Conservation (phyloP, 2,113 vertebrate genomes). For the Aphelocoma coerulescens region DNA sequence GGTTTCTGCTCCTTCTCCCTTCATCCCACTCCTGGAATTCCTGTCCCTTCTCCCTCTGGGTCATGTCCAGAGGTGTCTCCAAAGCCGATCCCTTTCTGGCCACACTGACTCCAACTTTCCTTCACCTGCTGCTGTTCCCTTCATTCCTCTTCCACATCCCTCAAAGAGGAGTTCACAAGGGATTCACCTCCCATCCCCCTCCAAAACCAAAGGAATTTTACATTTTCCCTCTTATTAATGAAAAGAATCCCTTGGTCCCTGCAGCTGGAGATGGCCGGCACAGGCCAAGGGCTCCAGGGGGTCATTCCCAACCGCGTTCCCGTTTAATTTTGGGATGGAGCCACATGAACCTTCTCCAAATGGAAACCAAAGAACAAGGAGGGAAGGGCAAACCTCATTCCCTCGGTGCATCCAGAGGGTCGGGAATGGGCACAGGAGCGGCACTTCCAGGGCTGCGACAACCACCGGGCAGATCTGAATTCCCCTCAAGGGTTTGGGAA, state of each 20-base stretch:
- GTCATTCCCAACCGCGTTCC: background rate
- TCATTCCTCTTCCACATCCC: background rate
- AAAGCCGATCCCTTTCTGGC: background rate
- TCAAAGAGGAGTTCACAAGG: background rate
- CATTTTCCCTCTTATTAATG: background rate
- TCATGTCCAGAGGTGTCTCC: accelerated
- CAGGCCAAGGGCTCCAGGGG: background rate
- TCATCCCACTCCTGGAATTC: background rate
- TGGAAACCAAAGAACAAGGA: background rate
- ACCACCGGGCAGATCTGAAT: background rate
- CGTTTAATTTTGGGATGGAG: background rate
- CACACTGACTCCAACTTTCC: background rate
- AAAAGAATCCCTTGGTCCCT: background rate
- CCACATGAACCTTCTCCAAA: background rate
- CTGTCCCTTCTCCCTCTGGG: background rate
- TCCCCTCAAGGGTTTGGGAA: background rate
- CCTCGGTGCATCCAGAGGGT: background rate
- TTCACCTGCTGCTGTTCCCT: background rate
- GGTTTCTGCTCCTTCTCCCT: background rate
- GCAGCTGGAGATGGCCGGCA: background rate
- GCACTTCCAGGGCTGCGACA: background rate
- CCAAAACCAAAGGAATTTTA: background rate
- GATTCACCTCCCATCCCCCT: background rate
- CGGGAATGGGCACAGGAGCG: background rate
- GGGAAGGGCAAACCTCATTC: background rate